Evolutionary conservation across 2,113 vertebrate species (phyloP), one percentile per base, ranked within the genome.

Genomic region (Capreolus pygargus): DNA sequence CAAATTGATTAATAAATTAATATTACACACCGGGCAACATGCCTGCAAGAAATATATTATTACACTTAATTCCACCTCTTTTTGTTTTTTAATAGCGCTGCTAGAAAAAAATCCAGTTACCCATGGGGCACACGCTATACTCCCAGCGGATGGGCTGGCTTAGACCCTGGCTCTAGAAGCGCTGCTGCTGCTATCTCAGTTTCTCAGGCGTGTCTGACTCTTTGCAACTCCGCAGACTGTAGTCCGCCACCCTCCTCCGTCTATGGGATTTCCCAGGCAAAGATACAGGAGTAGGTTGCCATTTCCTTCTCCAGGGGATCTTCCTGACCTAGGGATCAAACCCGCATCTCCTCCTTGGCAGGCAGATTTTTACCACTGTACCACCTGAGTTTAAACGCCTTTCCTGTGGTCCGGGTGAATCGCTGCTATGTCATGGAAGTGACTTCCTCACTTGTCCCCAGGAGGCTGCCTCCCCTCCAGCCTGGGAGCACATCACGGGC

Each of bases 351-450:
- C 70, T 76, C 36, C 39, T 43, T 76, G 70, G 39, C 70, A 15
- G 39, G 39, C 3, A 27, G 70, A 43, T 76, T 43, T 43, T 76
- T 15, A 43, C 39, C 39, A 27, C 12, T 25, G 12, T 27, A 27
- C 70, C 70, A 27, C 6, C 36, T 1, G 5, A 7, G 30, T 36
- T 25, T 25, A 50, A 70, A 84, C 14, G 10, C 57, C 3, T 14
- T 13, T 19, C 57, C 27, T 1, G 1, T 0, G 7, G 11, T 14
- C 85, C 0, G 0, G n/a, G 14, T 8, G 39, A 43, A 19, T 43
- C 11, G 21, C 14, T 58, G 16, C 82, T 43, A 0, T 1, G 17
- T 17, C 2, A 16, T 5, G 1, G 16, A 60, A 70, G 43, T 57
- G 33, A 3, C 43, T 16, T 74, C 15, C 57, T 61, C 47, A 6